Base-by-base conservation (phyloP, 2,888 invertebrate species). In the Halictus ligatus region DNA sequence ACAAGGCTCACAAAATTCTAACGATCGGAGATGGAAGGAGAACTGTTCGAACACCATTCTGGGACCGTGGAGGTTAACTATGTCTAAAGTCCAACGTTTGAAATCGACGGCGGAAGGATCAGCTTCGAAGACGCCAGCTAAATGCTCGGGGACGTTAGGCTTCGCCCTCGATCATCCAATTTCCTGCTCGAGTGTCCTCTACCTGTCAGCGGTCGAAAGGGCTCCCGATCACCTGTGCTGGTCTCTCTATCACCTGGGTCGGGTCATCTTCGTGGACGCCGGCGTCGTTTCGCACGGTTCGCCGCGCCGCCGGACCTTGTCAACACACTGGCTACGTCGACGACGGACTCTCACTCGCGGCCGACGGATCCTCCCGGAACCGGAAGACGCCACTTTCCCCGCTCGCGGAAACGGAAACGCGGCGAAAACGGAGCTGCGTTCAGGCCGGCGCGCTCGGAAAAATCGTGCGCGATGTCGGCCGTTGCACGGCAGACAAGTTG, bases 381-480 rank as follows among this genome's bases (percentile, higher is more conserved):
- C 50, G 67, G 35, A 29, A 50, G 50, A 69, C 78, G 84, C 58
- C 74, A 35, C 48, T 84, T 78, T 71, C 54, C 29, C 54, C 29
- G 29, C 29, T 35, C 13, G 67, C 29, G 29, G 8, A 60, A 67
- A 29, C 67, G 67, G 29, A 18, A 67, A 67, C 64, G 50, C 73
- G 73, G 48, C 64, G 77, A 54, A 54, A 54, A 54, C 54, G 54
- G 54, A 54, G 54, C 54, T 54, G 54, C n/a, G 21, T 54, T 67
- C 8, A 29, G 67, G 13, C 35, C 25, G 60, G 60, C 25, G 60
- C 25, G 60, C 25, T 60, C 64, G 86, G 81, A 73, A 86, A 88
- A 86, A 85, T 84, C 80, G 64, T 71, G 81, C 82, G 87, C 71
- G 84, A 87, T 85, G 78, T 80, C 81, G 54, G 77, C 50, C 73